A percentile compares a stretch with the other conserved stretches of the same genome.
These are phyloP conservation scores for Triops longicaudatus DNA, from an alignment of 1,140 invertebrate genomes.

Conservation along the genomic window DNA sequence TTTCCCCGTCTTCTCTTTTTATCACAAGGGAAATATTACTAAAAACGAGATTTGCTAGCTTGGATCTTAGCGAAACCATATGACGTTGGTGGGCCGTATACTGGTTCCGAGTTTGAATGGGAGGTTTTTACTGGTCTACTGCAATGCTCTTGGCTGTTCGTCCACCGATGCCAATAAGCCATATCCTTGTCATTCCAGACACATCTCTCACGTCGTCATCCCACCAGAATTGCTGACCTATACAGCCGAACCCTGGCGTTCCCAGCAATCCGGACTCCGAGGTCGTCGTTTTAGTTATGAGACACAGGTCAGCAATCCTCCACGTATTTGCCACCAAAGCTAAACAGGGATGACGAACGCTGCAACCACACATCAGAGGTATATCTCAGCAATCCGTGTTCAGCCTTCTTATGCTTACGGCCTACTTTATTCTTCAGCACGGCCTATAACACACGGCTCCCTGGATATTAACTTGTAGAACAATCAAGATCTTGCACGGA, in stretches of 20 bases:
- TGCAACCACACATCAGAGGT: background rate
- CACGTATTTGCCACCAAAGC: background rate
- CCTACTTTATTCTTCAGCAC: background rate
- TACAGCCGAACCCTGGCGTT: background rate
- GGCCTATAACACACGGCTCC: background rate
- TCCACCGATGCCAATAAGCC: slow-evolving; percentile 10
- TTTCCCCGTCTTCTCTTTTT: background rate
- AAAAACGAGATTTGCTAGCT: slow-evolving; percentile 8
- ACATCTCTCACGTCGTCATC: slow-evolving; percentile 14
- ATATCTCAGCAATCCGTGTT: background rate
- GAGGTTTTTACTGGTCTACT: background rate
- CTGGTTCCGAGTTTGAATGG: background rate
- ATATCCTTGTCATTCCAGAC: slow-evolving; percentile 7
- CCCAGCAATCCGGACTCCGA: background rate
- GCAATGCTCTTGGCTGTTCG: slow-evolving; percentile 3
- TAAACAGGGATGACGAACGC: background rate
- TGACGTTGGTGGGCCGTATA: background rate
- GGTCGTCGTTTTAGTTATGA: slow-evolving; percentile 15
- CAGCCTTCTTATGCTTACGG: background rate
- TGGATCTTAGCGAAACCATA: background rate
- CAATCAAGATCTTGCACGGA: background rate
- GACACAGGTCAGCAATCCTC: slow-evolving; percentile 10
- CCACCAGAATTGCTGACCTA: slow-evolving; percentile 10
- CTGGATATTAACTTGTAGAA: background rate
- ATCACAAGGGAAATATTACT: background rate